Percentiles rank a stretch among this genome's conserved stretches.
Evolutionary conservation across 2,113 vertebrate species (phyloP).

Genomic region (Talpa occidentalis): DNA sequence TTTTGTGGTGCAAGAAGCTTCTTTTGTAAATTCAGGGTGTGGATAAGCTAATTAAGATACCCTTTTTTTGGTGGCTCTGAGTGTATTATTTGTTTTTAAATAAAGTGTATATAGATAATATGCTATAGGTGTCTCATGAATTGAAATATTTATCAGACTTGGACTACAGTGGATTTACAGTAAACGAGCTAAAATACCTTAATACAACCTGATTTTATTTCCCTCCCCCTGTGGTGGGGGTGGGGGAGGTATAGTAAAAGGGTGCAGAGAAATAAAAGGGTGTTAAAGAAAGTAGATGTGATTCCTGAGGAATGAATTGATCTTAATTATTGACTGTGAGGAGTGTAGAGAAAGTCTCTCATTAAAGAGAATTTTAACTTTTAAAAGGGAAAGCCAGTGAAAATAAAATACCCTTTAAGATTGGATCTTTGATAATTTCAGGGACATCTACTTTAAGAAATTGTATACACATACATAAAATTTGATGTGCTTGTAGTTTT

Average conservation of each 20-base stretch:
- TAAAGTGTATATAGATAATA: conserved; percentile 79
- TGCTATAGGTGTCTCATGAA: conserved; percentile 80
- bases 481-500: not conserved
- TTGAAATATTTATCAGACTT: conserved; percentile 68
- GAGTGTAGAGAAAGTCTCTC: not conserved
- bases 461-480: not conserved
- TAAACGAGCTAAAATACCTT: conserved; percentile 32
- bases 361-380: not conserved
- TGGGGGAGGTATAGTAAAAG: not conserved
- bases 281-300: conserved; percentile 27
- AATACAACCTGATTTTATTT: not conserved
- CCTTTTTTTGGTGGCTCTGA: conserved; percentile 77
- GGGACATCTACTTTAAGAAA: conserved; percentile 22
- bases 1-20: conserved; percentile 80
- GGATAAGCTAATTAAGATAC: conserved; percentile 78
- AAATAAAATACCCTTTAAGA: not conserved
- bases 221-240: not conserved
- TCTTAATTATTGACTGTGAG: not conserved
- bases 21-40: conserved; percentile 82
- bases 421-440: not conserved
- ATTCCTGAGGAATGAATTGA: not conserved
- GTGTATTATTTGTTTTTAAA: conserved; percentile 82
- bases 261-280: not conserved
- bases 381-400: conserved; percentile 34
- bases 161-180: conserved; percentile 53